phyloP scores from a whole-genome alignment of 2,113 vertebrate species.

The Callithrix jacchus region DNA sequence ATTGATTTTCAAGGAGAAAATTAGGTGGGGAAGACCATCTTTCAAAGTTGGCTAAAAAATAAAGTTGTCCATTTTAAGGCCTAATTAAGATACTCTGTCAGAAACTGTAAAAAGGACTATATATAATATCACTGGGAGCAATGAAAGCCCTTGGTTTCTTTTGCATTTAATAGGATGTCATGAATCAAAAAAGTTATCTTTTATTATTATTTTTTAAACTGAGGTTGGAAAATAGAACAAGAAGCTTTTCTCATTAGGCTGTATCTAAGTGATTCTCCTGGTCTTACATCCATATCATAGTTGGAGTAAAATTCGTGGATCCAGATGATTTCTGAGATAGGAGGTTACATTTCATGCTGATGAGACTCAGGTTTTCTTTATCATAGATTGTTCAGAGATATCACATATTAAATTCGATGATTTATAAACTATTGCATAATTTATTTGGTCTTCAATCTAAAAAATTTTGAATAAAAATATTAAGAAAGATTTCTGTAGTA shows the following conservation, averaged over 20 bases:
- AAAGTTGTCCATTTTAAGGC: constrained; percentile 76
- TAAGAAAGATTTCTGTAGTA: neutral
- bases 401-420: neutral
- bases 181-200: constrained; percentile 74
- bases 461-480: neutral
- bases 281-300: constrained; percentile 54
- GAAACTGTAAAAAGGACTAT: constrained; percentile 71
- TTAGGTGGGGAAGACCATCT: constrained; percentile 66
- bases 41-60: constrained; percentile 39
- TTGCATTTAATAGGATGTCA: constrained; percentile 80
- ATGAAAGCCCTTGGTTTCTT: constrained; percentile 77
- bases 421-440: neutral
- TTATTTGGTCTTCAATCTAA: neutral
- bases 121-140: constrained; percentile 75
- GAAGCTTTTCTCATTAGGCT: constrained; percentile 77
- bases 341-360: constrained; percentile 1
- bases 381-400: neutral
- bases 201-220: constrained; percentile 27
- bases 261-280: constrained; percentile 62
- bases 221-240: constrained; percentile 44
- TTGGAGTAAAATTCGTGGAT: constrained; percentile 66
- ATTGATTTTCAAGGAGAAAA: constrained; percentile 76
- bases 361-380: constrained; percentile 7
- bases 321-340: constrained; percentile 6
- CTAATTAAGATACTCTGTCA: constrained; percentile 81